Conservation (phyloP, 2,888 invertebrate genomes). For the Bembecia ichneumoniformis region DNA sequence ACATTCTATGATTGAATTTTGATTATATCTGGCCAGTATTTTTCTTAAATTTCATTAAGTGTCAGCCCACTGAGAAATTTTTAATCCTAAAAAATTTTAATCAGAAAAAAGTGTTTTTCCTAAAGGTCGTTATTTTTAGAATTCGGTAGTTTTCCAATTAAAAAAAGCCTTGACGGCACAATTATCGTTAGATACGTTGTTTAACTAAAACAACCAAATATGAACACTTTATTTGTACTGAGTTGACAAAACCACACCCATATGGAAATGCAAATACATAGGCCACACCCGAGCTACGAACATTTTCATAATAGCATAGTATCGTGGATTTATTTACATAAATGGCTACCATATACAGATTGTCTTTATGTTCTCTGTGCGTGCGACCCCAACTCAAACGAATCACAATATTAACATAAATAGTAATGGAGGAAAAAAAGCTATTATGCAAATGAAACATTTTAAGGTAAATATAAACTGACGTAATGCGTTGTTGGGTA, state of each 20-base stretch:
- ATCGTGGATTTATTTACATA: slow-evolving; percentile 69
- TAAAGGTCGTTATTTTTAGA: too few relatives aligned
- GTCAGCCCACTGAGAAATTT: too few relatives aligned
- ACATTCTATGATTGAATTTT: too few relatives aligned
- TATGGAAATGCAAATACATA: slow-evolving; percentile 48
- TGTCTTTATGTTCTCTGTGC: slow-evolving; percentile 70
- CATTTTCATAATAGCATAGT: slow-evolving; percentile 58
- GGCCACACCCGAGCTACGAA: slow-evolving; percentile 53
- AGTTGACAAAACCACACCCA: slow-evolving; percentile 45
- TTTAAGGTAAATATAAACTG: slow-evolving; percentile 69
- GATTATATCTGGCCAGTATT: too few relatives aligned
- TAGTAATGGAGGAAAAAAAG: slow-evolving; percentile 68
- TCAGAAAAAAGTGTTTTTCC: too few relatives aligned
- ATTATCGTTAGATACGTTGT: too few relatives aligned
- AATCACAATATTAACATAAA: slow-evolving; percentile 70
- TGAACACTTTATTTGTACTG: slow-evolving; percentile 15
- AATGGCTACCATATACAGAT: slow-evolving; percentile 65
- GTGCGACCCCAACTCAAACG: slow-evolving; percentile 62
- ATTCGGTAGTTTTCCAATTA: too few relatives aligned
- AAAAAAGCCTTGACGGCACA: too few relatives aligned
- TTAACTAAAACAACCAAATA: too few relatives aligned
- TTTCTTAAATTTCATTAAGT: too few relatives aligned
- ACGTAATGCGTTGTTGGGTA: slow-evolving; percentile 59
- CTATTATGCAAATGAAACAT: slow-evolving; percentile 72
- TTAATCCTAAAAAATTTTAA: too few relatives aligned